phyloP scores from a whole-genome alignment of 1,140 invertebrate genomes.

The Pygmarrhopalites habei region DNA sequence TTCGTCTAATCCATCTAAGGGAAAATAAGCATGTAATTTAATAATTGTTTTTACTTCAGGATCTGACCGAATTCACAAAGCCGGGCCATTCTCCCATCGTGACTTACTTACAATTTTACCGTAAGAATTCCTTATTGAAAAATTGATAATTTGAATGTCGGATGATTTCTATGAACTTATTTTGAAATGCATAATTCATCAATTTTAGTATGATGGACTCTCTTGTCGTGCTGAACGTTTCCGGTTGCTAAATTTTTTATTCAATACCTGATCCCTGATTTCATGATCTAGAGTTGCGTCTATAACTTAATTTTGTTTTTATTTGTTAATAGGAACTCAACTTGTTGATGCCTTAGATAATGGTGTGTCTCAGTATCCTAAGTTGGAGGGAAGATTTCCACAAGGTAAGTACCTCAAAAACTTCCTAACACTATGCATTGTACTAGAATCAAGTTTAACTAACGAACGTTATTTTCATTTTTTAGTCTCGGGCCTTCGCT shows the following conservation, averaged over 20 bases:
- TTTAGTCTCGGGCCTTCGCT: constrained; percentile 71
- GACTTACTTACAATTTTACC: constrained; percentile 76
- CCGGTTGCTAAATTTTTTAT: constrained; percentile 46
- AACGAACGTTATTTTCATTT: too few relatives aligned
- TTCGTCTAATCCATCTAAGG: too few relatives aligned
- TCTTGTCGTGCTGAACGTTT: constrained; percentile 61
- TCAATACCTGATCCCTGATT: neutral
- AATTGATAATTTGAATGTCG: too few relatives aligned
- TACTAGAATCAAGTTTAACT: too few relatives aligned
- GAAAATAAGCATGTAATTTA: too few relatives aligned
- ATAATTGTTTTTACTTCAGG: too few relatives aligned
- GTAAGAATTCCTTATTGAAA: too few relatives aligned
- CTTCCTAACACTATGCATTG: too few relatives aligned
- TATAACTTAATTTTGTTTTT: neutral
- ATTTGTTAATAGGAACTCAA: constrained; percentile 53
- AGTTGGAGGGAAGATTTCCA: constrained; percentile 71
- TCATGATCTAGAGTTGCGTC: constrained; percentile 2
- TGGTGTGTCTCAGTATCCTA: constrained; percentile 65
- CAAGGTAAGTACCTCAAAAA: too few relatives aligned
- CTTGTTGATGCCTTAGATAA: constrained; percentile 73
- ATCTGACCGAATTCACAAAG: constrained; percentile 60
- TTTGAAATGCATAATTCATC: too few relatives aligned
- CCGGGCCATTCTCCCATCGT: constrained; percentile 71
- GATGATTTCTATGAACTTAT: too few relatives aligned
- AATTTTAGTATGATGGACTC: constrained; percentile 76